Conservation (phyloP, 1,140 invertebrate genomes). For the Apis dorsata region DNA sequence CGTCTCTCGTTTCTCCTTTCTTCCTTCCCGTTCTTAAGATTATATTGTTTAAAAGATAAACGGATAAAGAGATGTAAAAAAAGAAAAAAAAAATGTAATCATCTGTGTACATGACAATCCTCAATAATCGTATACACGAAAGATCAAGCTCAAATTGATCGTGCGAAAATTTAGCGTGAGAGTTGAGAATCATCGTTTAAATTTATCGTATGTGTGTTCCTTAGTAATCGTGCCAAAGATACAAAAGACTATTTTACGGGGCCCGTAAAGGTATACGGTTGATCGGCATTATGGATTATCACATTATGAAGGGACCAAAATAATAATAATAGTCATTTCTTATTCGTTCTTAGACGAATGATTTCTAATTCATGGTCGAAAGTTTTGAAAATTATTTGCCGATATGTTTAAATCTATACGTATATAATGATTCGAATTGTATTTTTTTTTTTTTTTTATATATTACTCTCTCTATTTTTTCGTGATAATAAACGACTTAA, state of each 20-base stretch:
- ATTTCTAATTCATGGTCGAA: background rate
- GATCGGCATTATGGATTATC: conserved; percentile 47
- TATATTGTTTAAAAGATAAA: background rate
- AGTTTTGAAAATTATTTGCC: background rate
- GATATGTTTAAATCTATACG: background rate
- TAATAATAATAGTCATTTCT: conserved; percentile 28
- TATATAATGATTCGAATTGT: background rate
- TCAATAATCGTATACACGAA: background rate
- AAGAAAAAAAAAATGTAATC: background rate
- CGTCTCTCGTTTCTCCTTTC: background rate
- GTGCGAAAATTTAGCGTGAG: background rate
- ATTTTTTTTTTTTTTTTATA: background rate
- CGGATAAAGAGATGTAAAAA: too few species aligned
- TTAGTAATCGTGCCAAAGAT: conserved; percentile 71
- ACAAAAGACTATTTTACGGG: conserved; percentile 38
- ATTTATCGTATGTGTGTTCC: conserved; percentile 59
- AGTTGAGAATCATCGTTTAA: conserved; percentile 54
- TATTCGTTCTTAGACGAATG: conserved; percentile 7
- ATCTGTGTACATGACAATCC: conserved; percentile 10
- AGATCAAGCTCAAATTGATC: conserved; percentile 2
- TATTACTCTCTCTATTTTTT: background rate
- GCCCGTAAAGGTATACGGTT: conserved; percentile 59
- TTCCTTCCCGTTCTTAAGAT: background rate
- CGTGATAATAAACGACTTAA: background rate
- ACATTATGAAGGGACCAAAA: conserved; percentile 65